Base-by-base conservation (phyloP, 2,113 vertebrate species). In the Thunnus maccoyii region DNA sequence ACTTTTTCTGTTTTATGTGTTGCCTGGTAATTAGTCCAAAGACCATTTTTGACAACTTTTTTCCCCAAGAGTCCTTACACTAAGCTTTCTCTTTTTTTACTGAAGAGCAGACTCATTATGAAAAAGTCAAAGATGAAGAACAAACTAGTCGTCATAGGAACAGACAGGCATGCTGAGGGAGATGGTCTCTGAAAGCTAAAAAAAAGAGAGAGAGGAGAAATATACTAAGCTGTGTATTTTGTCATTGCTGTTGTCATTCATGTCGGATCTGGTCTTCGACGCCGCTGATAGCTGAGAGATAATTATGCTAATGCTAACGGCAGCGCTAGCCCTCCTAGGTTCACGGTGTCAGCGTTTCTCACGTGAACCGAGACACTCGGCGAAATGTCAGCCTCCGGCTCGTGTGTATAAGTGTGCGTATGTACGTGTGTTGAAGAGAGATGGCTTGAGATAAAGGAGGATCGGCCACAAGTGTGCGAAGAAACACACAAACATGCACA, bases 301-400 rank as follows among this genome's bases (percentile, higher is more conserved):
- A 86, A 90, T 91, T 92, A 94, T 93, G 89, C 88, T 94, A 92
- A 94, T 93, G 85, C 85, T 88, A 90, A 85, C 84, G 63, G 82
- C 76, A 0, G 47, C 2, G 88, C 87, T 80, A 85, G 83, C 88
- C 81, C 46, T 6, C 70, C 17, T 12, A 8, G 71, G 93, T 90
- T 92, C 86, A 86, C 3, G 0, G 82, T 92, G 93, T 93, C 92
- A 86, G 32, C 82, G 32, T 86, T 76, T 18, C 84, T 85, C 83
- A 68, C 32, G 70, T 82, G 89, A 91, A 86, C 89, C 76, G 82
- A 80, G 90, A 88, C 82, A 48, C 90, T 78, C 68, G 1, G 61
- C 61, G 15, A 94, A 94, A 94, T 94, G 93, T 92, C 93, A 94
- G 80, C 87, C 82, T 30, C 57, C 20, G 47, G 76, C 60, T 69